Evolutionary conservation across 2,113 vertebrate genomes (phyloP), one percentile per base, ranked within the genome.

Genomic region (Phrynosoma blainvillii): DNA sequence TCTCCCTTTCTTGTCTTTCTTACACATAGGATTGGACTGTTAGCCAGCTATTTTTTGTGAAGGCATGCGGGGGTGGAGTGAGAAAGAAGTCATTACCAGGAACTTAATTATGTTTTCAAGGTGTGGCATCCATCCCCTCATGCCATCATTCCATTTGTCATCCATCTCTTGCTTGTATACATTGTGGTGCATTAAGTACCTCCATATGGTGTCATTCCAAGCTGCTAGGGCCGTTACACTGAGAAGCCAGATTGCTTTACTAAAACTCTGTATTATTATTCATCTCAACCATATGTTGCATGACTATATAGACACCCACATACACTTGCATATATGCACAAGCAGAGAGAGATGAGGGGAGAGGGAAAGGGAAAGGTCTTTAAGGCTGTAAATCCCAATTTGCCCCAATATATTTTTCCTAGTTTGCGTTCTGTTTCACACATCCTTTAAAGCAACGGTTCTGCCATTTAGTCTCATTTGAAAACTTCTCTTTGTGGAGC

Each of bases 401-500:
- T 1, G 87, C 91, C 88, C 82, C 90, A 85, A 73, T 89, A 93
- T 47, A 47, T 25, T 11, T 12, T 5, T 71, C 91, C 89, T 87
- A 85, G 88, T 75, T 82, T 92, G 82, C 88, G 92, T 88, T 79
- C 84, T 91, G 87, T 87, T 91, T 93, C 89, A 88, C 91, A 89
- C 92, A 92, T 92, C 91, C 90, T 92, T 92, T 59, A 89, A 87
- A 94, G 27, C 56, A 91, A 87, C 86, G 59, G 89, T 89, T 93
- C 93, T 94, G 87, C 90, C 87, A 83, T 90, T 92, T 94, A 95
- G 94, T 95, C 93, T 92, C 91, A 90, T 95, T 84, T 66, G 93
- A 93, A 92, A 94, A 93, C 86, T 92, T 94, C 92, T 94, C 93
- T 91, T 88, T 89, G 77, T 27, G 90, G 91, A 93, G 93, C 93